phyloP scores from a whole-genome alignment of 2,888 invertebrate genomes.

The Lamproptera curius region DNA sequence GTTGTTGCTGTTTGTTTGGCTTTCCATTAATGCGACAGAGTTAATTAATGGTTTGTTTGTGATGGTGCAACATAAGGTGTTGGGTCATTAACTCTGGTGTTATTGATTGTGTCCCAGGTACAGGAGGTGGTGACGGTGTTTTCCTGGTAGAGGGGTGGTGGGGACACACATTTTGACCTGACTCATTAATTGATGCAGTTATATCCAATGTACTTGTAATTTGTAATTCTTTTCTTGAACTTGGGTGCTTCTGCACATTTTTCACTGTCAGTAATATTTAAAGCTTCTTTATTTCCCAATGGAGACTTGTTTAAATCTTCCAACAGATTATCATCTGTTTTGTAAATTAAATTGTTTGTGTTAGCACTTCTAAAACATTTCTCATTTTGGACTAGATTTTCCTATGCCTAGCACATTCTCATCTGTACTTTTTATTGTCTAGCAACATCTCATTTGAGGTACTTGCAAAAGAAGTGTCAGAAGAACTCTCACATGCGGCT shows the following conservation, averaged over 20 bases:
- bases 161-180: conserved; percentile 15
- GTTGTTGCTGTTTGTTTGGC: neutral
- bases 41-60: conserved; percentile 27
- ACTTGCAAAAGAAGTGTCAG: conserved; percentile 58
- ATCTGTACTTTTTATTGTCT: conserved; percentile 29
- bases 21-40: neutral
- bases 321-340: conserved; percentile 8
- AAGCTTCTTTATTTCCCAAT: conserved; percentile 5
- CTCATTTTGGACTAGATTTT: conserved; percentile 10
- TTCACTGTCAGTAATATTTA: too few relatives aligned
- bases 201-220: conserved; percentile 1
- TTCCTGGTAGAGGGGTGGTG: conserved; percentile 53
- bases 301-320: conserved; percentile 11
- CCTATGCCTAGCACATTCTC: conserved; percentile 31
- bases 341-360: conserved; percentile 15
- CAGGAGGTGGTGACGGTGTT: conserved; percentile 52
- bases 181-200: conserved; percentile 16
- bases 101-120: conserved; percentile 38
- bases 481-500: conserved; percentile 45
- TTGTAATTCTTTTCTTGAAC: neutral
- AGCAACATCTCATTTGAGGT: conserved; percentile 43
- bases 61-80: conserved; percentile 12
- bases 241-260: too few relatives aligned
- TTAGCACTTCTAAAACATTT: conserved; percentile 1
- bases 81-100: conserved; percentile 35